Conservation (phyloP, 2,797 vertebrate genomes). For the Eutrigla gurnardus region DNA sequence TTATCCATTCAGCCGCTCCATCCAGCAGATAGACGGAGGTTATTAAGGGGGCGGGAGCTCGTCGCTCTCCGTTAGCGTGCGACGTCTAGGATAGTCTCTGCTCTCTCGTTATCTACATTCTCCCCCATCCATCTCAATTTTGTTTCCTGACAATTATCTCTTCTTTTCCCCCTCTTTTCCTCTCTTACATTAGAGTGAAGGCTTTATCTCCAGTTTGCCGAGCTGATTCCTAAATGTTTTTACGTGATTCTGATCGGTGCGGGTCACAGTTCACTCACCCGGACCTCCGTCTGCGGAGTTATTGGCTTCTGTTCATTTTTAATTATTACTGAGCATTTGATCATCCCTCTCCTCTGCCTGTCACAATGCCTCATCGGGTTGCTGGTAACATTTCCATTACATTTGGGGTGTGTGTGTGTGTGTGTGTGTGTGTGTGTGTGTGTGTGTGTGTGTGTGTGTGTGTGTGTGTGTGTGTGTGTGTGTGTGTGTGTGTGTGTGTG, state of each 20-base stretch:
- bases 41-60: slow-evolving; percentile 33
- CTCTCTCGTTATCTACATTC: too few species aligned
- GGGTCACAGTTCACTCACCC: slow-evolving; percentile 35
- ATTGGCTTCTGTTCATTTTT: slow-evolving; percentile 63
- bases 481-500: slow-evolving; percentile 19
- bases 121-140: slow-evolving; percentile 9
- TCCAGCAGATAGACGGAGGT: slow-evolving; percentile 37
- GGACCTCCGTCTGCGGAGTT: slow-evolving; percentile 24
- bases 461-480: slow-evolving; percentile 19
- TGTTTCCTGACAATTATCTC: not conserved
- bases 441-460: slow-evolving; percentile 4
- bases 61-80: slow-evolving; percentile 9
- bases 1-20: slow-evolving; percentile 47
- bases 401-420: slow-evolving; percentile 50
- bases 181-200: not conserved
- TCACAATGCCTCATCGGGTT: slow-evolving; percentile 59
- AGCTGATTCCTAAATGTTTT: slow-evolving; percentile 22
- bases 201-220: slow-evolving; percentile 5
- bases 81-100: too few species aligned
- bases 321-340: slow-evolving; percentile 71
- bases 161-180: not conserved
- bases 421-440: slow-evolving; percentile 25
- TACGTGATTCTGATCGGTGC: not conserved
- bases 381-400: slow-evolving; percentile 72
- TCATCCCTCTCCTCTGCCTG: slow-evolving; percentile 59